Evolutionary conservation across 23 tunicate species (phyloP).

Genomic region (Clavelina lepadiformis): DNA sequence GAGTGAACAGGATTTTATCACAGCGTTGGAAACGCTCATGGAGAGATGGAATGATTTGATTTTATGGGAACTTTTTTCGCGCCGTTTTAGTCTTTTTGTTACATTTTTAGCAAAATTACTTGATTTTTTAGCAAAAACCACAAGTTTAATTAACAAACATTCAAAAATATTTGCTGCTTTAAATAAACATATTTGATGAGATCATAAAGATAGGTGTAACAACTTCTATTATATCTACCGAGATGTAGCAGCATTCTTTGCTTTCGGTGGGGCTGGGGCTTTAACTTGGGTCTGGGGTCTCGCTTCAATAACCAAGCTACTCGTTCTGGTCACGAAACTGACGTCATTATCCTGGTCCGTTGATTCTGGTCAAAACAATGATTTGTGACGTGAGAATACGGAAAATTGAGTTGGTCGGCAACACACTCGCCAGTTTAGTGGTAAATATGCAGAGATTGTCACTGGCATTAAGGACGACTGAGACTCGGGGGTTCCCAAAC

Average conservation of each 20-base stretch:
- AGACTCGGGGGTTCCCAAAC: not conserved
- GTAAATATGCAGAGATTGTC: not conserved
- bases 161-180: no score
- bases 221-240: no score
- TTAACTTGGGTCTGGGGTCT: not conserved
- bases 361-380: no score
- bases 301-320: constrained; percentile 17
- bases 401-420: not conserved
- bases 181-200: no score
- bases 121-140: not conserved
- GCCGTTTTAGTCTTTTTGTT: no score
- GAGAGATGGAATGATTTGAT: no score
- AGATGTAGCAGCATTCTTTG: constrained; percentile 1
- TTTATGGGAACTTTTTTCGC: no score
- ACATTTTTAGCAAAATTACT: no score
- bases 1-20: not conserved
- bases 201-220: no score
- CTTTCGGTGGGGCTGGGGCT: constrained; percentile 45
- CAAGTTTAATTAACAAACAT: not conserved
- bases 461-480: not conserved
- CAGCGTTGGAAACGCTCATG: no score
- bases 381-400: no score
- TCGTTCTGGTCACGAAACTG: constrained; percentile 37
- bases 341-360: constrained; percentile 14
- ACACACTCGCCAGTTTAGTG: not conserved